Percentiles rank a stretch among this genome's conserved stretches.
phyloP scores from a whole-genome alignment of 2,113 vertebrate species.

The Willisornis vidua region DNA sequence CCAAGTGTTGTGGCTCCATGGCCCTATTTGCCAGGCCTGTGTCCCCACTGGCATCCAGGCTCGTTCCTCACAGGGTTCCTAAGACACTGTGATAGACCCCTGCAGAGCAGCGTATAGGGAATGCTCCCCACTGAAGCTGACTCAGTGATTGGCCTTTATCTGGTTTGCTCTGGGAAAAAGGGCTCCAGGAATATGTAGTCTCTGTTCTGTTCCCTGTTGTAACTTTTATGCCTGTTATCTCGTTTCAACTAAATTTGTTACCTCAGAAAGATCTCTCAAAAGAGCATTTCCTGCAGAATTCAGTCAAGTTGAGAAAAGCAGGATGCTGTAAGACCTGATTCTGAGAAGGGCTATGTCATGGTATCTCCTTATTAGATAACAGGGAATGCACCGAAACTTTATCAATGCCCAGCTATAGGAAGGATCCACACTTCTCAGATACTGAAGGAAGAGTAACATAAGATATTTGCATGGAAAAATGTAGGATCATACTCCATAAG shows the following conservation, averaged over 20 bases:
- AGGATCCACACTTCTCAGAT: neutral
- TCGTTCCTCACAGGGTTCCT: neutral
- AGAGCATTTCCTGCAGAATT: neutral
- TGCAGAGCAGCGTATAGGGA: neutral
- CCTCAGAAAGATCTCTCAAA: neutral
- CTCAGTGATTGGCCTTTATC: neutral
- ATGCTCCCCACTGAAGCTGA: neutral
- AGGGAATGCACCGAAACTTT: neutral
- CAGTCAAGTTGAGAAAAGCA: neutral
- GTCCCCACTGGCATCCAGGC: neutral
- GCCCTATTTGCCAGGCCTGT: neutral
- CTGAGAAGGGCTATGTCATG: neutral
- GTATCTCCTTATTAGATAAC: neutral
- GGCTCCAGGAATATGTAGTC: neutral
- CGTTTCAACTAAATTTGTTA: neutral
- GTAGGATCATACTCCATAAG: neutral
- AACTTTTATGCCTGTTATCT: neutral
- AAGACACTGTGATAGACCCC: neutral
- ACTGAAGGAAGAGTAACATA: accelerated
- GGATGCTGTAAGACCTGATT: neutral
- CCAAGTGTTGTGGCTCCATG: neutral
- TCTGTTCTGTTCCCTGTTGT: neutral
- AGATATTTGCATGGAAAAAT: neutral
- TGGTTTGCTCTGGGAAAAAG: neutral
- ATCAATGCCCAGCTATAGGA: neutral